Evolutionary conservation across 2,888 invertebrate species (phyloP), one percentile per base, ranked within the genome.

Genomic region (Torymus tubicola): DNA sequence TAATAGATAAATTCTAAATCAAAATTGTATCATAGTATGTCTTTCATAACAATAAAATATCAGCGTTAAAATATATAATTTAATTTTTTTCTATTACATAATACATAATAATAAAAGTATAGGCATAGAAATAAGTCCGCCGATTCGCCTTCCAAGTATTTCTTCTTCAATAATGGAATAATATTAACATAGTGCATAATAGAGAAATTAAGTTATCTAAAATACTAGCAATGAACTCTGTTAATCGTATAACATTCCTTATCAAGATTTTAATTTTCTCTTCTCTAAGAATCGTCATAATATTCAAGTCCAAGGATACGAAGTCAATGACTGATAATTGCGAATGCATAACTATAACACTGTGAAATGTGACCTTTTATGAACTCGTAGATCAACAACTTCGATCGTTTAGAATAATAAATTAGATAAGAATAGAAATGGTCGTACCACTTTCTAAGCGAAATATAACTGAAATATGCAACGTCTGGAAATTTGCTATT

Each of bases 291-390:
- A 2, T 10, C 18, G 52, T 16, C 14, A 1, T 2, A 53, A 24
- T 21, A 31, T 72, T 55, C 65, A 24, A 67, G 68, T 61, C 12
- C 68, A 76, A 76, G 75, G 55, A 55, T 24, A 75, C 53, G 2
- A 50, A 70, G 77, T 70, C 70, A 42, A 77, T 14, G 77, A 64
- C 77, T 77, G 77, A 77, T 77, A 70, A 69, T 63, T n/a, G 12
- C 13, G 55, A 55, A 55, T 73, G 42, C 42, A 42, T 52, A 58
- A n/a, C 58, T 67, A 14, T 24, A 13, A 24, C 58, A 58, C n/a
- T 58, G 4, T 58, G 16, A 50, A 67, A 50, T 52, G 24, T 60
- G 24, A 74, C 55, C 31, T 73, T 60, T 16, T 5, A n/a, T 10
- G 42, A 57, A 31, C 42, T 58, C 16, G 24, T 4, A 55, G 57